A percentile compares a stretch with the other conserved stretches of the same genome.
phyloP scores from a whole-genome alignment of 2,888 invertebrate species.

The Drosophila koepferae region DNA sequence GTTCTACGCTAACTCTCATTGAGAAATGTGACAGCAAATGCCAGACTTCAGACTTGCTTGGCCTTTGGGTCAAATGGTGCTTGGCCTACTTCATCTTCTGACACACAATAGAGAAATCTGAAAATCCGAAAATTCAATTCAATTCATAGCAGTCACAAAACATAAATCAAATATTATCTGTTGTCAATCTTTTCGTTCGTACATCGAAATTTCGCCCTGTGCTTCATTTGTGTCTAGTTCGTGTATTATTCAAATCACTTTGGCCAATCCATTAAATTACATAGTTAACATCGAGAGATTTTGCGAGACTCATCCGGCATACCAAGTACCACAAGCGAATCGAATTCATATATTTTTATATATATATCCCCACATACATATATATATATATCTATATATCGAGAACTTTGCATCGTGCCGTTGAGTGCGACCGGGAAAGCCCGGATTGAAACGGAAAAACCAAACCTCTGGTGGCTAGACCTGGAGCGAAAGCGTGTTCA shows the following conservation, averaged over 20 bases:
- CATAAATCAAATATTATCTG: not conserved
- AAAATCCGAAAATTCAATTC: not conserved
- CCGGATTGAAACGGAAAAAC: not conserved
- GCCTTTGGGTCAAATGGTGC: not conserved
- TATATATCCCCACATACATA: not conserved
- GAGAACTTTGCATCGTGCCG: not conserved
- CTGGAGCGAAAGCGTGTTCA: not conserved
- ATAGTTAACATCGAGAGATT: conserved; percentile 12
- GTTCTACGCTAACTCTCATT: not conserved
- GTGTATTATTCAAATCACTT: conserved; percentile 16
- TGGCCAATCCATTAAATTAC: conserved; percentile 19
- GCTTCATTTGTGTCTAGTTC: not conserved
- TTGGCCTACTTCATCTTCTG: conserved; percentile 2
- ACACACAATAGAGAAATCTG: not conserved
- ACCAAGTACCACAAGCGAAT: not conserved
- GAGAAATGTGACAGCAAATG: not conserved
- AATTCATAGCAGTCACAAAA: not conserved
- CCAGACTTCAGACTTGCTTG: not conserved
- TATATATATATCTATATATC: not conserved
- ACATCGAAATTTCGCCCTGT: not conserved
- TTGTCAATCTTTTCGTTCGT: not conserved
- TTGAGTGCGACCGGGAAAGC: not conserved
- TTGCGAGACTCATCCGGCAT: conserved; percentile 8
- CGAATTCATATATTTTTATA: not conserved
- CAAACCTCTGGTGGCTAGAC: not conserved